Evolutionary conservation across 2,113 vertebrate species (phyloP), one percentile per base, ranked within the genome.

Genomic region (Capreolus pygargus): DNA sequence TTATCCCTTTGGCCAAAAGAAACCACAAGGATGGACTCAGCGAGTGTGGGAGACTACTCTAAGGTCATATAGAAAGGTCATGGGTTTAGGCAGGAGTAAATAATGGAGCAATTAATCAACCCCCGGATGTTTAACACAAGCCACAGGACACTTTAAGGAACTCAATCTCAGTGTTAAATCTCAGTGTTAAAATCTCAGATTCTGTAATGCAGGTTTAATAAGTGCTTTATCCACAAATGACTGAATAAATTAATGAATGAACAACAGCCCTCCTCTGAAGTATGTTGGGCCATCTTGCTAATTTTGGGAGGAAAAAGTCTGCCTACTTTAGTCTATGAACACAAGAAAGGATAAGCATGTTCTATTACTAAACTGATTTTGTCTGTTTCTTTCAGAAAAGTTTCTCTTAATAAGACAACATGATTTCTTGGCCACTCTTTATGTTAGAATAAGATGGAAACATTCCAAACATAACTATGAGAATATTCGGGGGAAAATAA

Each of bases 321-420:
- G 52, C 28, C 87, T 89, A 78, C 15, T 92, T 79, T 45, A 47
- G 58, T 89, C 30, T 55, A 50, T 79, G 78, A 93, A 92, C 55
- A 89, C 10, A 96, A 54, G 55, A 45, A 87, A 84, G 76, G 50
- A 79, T 87, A 93, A 84, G 2, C 43, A 82, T 84, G 36, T 47
- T 92, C 25, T 96, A 70, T 94, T 92, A 85, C 33, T 57, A 93
- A 93, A 74, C 33, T 54, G 43, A 70, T 91, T 54, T 86, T 64
- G 52, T 30, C 82, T 86, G 19, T 79, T 87, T 52, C 14, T 79
- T 79, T 91, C 47, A 58, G 61, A 55, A 92, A 94, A 91, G 25
- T 96, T 79, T 83, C 19, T 89, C 83, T 97, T 97, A 94, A 89
- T 83, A 98, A 96, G 97, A 95, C 52, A 95, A 76, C 47, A 90